A percentile compares a stretch with the other conserved stretches of the same genome.
These are phyloP conservation scores for Dysidea cf. avara DNA, from an alignment of 37 sponge, comb jelly and placozoan genomes.

Conservation along the genomic window DNA sequence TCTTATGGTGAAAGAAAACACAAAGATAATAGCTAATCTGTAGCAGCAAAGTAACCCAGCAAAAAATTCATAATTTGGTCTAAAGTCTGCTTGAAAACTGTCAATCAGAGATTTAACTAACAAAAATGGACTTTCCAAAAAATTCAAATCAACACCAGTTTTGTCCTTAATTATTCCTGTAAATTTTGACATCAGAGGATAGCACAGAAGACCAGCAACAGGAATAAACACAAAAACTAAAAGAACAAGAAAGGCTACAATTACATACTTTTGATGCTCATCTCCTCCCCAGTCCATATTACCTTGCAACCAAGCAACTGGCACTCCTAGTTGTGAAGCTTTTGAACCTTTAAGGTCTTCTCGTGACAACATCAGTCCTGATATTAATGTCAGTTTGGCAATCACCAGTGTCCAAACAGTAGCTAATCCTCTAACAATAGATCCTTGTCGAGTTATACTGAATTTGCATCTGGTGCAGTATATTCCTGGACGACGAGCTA, in stretches of 20 bases:
- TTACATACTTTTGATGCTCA: conserved; percentile 12
- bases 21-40: too few relatives aligned
- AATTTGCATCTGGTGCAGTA: too few relatives aligned
- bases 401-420: conserved; percentile 61
- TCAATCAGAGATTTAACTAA: too few relatives aligned
- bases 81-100: too few relatives aligned
- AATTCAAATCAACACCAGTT: too few relatives aligned
- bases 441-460: not conserved
- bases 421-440: conserved; percentile 54
- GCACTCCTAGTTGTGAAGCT: too few relatives aligned
- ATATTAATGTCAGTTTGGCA: conserved; percentile 52
- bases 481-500: too few relatives aligned
- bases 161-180: too few relatives aligned
- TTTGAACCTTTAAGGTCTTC: conserved; percentile 1
- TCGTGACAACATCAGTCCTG: conserved; percentile 41
- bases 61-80: too few relatives aligned
- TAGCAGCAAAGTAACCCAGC: conserved; percentile 65
- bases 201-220: conserved; percentile 36
- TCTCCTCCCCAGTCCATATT: conserved; percentile 5
- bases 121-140: too few relatives aligned
- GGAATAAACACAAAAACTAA: conserved; percentile 29
- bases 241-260: conserved; percentile 12
- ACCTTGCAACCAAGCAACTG: conserved; percentile 26
- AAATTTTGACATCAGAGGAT: not conserved
- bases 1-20: too few relatives aligned